phyloP scores from a whole-genome alignment of 2,797 vertebrate genomes.

The Propithecus deckenii region DNA sequence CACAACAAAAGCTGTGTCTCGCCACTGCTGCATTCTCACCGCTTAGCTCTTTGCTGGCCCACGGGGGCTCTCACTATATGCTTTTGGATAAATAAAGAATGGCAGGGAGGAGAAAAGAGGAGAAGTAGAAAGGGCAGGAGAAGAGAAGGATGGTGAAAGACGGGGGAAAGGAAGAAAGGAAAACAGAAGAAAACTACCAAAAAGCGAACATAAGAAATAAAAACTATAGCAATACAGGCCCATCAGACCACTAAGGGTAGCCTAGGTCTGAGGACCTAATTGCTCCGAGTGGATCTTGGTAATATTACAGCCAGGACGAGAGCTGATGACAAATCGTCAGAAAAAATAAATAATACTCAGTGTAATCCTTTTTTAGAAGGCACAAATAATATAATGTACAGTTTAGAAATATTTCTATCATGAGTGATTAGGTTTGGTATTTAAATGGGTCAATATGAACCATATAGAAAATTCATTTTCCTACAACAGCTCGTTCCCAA shows the following conservation, averaged over 20 bases:
- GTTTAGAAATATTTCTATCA: not conserved
- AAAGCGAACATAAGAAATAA: not conserved
- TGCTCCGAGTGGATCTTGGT: not conserved
- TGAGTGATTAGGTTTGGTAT: not conserved
- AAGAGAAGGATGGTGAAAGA: not conserved
- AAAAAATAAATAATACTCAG: not conserved
- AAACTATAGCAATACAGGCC: not conserved
- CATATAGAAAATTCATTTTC: conserved; percentile 16
- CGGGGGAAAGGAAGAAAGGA: not conserved
- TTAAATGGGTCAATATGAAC: not conserved
- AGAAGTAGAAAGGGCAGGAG: not conserved
- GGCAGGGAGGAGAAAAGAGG: not conserved
- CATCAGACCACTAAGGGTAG: fast-evolving
- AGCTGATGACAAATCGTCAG: not conserved
- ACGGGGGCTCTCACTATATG: fast-evolving
- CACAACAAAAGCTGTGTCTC: fast-evolving
- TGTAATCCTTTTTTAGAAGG: not conserved
- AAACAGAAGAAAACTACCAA: not conserved
- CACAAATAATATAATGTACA: not conserved
- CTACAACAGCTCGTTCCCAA: not conserved
- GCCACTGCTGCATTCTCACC: fast-evolving
- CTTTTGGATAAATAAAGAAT: not conserved
- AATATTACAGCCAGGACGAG: not conserved
- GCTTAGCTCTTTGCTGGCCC: not conserved
- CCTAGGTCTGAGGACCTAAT: no score